Conservation (phyloP, 2,888 invertebrate genomes). For the Autographa pulchrina region DNA sequence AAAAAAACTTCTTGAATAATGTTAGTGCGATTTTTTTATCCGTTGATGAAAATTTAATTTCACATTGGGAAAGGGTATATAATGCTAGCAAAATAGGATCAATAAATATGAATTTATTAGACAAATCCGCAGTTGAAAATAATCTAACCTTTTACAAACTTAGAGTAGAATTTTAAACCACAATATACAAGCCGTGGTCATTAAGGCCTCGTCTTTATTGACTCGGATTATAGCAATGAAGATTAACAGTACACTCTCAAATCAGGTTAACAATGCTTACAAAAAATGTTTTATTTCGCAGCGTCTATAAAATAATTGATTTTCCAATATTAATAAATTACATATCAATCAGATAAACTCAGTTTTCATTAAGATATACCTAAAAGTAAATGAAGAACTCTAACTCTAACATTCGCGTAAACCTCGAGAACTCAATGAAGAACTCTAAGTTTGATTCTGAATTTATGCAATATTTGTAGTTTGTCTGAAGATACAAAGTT, state of each 20-base stretch:
- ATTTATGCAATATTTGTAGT: too few relatives aligned
- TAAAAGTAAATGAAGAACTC: too few relatives aligned
- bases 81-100: background rate
- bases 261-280: conserved; percentile 14
- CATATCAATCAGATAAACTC: too few relatives aligned
- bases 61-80: background rate
- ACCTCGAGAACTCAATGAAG: too few relatives aligned
- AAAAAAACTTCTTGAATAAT: background rate
- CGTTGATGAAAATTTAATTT: background rate
- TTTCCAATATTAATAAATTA: background rate
- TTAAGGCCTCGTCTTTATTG: background rate
- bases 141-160: background rate
- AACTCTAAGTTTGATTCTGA: too few relatives aligned
- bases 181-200: background rate
- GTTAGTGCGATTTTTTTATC: background rate
- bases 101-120: background rate
- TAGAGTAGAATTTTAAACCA: background rate
- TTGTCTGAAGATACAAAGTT: conserved; percentile 8
- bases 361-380: too few relatives aligned
- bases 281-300: conserved; percentile 10
- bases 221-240: conserved; percentile 16
- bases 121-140: background rate
- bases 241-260: conserved; percentile 29
- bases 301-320: background rate
- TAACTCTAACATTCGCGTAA: too few relatives aligned